Base-by-base conservation (phyloP, 2,888 invertebrate genomes). In the Aleiodes leptofemur region DNA sequence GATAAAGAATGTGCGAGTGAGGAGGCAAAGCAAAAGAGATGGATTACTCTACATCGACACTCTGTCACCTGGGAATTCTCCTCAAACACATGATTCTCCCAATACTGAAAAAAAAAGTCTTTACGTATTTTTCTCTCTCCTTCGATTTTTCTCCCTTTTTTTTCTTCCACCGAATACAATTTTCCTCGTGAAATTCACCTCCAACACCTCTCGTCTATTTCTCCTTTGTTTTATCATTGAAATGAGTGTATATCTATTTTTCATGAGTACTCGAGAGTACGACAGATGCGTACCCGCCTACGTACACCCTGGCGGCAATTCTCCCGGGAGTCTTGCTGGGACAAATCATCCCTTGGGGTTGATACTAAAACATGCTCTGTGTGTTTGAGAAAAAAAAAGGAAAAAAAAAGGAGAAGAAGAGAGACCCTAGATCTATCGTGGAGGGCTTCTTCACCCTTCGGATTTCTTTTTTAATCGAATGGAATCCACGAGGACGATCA, bases 311-410 rank as follows among this genome's bases (percentile, higher is more conserved):
- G 78, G 77, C 80, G 82, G 76, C 77, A 51, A 31, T 29, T 87
- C 88, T 83, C 88, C 76, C 70, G 87, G 86, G 88, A 87, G 82
- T 85, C 80, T 81, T 82, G 82, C 81, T 80, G 83, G 83, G 85
- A 86, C 88, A 88, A 88, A 88, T 85, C 84, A 82, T 88, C 87
- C 88, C 87, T 77, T 73, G 83, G 78, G 84, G 80, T 81, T 79
- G 61, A 43, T 38, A 76, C 75, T 59, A 31, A 51, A 16, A 53
- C 16, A 53, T 29, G 38, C 23, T 38, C n/a, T 68, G 50, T 71
- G 56, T 68, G n/a, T 59, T 59, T 72, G 43, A 51, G 31, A 31
- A 74, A 64, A 23, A 43, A 43, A 11, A 23, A 23, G 23, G 23
- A 23, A 23, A 23, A 23, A 23, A 23, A 23, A 1, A 23, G 2